A percentile compares a stretch with the other conserved stretches of the same genome.
Conservation (phyloP, 2,888 invertebrate genomes). For the Coremacera marginata region DNA sequence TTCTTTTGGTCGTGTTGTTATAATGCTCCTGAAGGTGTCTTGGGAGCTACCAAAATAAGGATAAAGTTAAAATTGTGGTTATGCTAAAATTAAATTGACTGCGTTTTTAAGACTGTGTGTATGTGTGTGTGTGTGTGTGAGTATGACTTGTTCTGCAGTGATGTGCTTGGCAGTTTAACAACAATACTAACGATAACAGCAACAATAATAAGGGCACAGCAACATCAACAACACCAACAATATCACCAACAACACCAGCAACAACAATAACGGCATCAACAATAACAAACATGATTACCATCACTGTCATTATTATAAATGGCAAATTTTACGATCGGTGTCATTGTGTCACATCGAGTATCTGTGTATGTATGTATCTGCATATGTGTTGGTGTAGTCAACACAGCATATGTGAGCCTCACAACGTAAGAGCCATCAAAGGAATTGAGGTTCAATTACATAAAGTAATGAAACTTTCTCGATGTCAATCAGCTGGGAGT, state of each 20-base stretch:
- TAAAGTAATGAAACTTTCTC: background rate
- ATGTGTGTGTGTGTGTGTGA: background rate
- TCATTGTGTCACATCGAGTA: constrained; percentile 3
- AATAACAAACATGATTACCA: background rate
- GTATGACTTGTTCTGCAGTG: no score
- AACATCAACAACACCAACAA: constrained; percentile 41
- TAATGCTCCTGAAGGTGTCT: no score
- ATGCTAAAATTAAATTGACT: background rate
- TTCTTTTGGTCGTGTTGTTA: background rate
- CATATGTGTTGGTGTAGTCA: background rate
- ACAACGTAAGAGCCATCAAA: background rate
- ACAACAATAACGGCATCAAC: constrained; percentile 16
- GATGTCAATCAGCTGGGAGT: background rate
- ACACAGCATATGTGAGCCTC: no score
- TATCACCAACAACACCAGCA: constrained; percentile 37
- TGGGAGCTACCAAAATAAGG: no score
- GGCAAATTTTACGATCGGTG: background rate
- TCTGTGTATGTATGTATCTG: background rate
- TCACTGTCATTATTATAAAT: constrained; percentile 19
- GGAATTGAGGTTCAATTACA: background rate
- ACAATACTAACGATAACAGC: no score
- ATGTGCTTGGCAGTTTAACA: no score
- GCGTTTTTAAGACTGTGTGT: background rate
- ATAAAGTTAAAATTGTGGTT: background rate
- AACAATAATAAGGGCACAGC: background rate